Conservation (phyloP, 2,888 invertebrate genomes). For the Omphaloscelis lunosa region DNA sequence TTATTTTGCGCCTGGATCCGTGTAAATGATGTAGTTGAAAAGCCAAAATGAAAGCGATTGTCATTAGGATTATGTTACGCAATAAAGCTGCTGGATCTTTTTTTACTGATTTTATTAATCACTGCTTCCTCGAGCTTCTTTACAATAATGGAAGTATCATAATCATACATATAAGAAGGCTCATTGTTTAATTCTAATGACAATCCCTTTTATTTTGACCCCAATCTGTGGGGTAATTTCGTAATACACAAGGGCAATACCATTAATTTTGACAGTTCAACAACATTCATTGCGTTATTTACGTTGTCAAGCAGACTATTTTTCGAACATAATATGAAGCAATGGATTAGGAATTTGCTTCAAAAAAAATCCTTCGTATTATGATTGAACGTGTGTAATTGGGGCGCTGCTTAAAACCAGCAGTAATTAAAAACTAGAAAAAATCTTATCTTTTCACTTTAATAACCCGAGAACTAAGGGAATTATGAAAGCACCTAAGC, state of each 20-base stretch:
- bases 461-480: conserved; percentile 19
- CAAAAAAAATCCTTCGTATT: background rate
- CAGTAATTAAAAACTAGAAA: conserved; percentile 7
- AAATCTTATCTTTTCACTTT: conserved; percentile 18
- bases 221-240: too few relatives aligned
- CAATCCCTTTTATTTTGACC: too few relatives aligned
- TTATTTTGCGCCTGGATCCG: background rate
- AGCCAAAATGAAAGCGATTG: background rate
- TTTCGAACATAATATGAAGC: background rate
- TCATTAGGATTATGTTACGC: too few relatives aligned
- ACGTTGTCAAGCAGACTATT: background rate
- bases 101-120: too few relatives aligned
- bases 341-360: background rate
- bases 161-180: too few relatives aligned
- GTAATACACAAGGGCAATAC: too few relatives aligned
- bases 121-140: too few relatives aligned
- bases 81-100: too few relatives aligned
- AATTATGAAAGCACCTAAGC: conserved; percentile 37
- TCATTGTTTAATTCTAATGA: too few relatives aligned
- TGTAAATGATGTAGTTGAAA: background rate
- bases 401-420: background rate
- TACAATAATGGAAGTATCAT: too few relatives aligned
- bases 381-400: background rate
- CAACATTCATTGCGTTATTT: too few relatives aligned
- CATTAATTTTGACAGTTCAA: background rate